Base-by-base conservation (phyloP, 2,888 invertebrate genomes). In the Blastobasis adustella region DNA sequence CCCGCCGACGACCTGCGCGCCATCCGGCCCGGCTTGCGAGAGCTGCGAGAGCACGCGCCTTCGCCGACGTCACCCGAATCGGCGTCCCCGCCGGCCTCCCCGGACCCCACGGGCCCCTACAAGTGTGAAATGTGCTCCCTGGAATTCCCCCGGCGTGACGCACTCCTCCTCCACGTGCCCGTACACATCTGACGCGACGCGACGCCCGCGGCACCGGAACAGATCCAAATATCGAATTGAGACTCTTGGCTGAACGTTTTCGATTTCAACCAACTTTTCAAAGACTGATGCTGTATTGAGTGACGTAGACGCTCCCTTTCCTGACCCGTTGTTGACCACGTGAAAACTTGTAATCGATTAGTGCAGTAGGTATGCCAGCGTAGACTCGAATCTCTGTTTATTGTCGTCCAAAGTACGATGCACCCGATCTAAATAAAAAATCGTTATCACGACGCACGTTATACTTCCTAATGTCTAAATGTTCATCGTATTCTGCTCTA, bases 81-180 rank as follows among this genome's bases (percentile, higher is more conserved):
- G n/a, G 55, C 58, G 45, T 37, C 48, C 46, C 4, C 58, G 41
- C 39, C 49, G 36, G n/a, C 59, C 49, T 23, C 55, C 10, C 47
- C 81, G 0, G 73, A 82, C 10, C 88, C 90, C 53, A 88, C 69
- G 52, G 89, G 70, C 52, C 92, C 92, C 45, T 94, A 91, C 79
- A 93, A 92, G 61, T 96, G 96, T 72, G 95, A 95, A 76, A 95
- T 96, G 94, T 96, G 96, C 75, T 91, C 93, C 51, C 91, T 92
- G 47, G 91, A 93, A 61, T 96, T 96, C 77, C 85, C 91, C 7
- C 92, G 93, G 58, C 91, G 94, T 49, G 92, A 93, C 49, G 94
- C 94, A 59, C 80, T 95, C 57, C 89, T 93, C 51, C 71, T 86
- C 1, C 95, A 96, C 79, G 95, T 95, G 66, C 94, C 94, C 52